Evolutionary conservation across 1,140 invertebrate species (phyloP).

Genomic region (Bombus fervidus): DNA sequence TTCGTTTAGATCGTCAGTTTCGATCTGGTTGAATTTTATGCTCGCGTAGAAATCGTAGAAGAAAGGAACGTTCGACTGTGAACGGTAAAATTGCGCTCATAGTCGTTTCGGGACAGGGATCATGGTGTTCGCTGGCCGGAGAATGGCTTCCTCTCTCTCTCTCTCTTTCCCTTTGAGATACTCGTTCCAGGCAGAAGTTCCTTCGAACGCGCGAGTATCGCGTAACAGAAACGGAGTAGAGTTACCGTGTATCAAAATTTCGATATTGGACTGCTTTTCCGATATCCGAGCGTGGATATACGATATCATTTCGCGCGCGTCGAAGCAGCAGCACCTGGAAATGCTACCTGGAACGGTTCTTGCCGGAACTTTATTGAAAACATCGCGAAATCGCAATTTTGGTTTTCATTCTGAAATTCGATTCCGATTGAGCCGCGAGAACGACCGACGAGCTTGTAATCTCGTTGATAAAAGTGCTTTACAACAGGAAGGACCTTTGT

Average conservation of each 20-base stretch:
- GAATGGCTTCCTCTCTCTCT: neutral
- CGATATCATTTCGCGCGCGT: conserved; percentile 17
- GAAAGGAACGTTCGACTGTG: neutral
- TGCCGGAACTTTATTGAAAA: conserved; percentile 8
- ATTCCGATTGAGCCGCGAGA: neutral
- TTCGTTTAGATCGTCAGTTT: neutral
- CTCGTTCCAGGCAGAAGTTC: neutral
- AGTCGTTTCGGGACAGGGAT: neutral
- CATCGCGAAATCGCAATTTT: conserved; percentile 18
- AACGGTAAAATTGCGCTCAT: neutral
- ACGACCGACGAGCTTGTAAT: neutral
- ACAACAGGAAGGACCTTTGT: neutral
- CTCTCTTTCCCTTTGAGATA: conserved; percentile 1
- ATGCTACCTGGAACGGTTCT: neutral
- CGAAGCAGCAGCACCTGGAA: neutral
- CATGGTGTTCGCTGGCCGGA: neutral
- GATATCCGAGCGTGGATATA: conserved; percentile 37
- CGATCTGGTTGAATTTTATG: neutral
- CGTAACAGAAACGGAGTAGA: conserved; percentile 1
- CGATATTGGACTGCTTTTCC: conserved; percentile 39
- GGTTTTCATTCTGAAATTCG: neutral
- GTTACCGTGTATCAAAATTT: conserved; percentile 46
- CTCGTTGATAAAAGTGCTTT: neutral
- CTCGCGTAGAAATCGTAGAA: neutral
- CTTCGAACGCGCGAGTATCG: neutral